A percentile compares a stretch with the other conserved stretches of the same genome.
Evolutionary conservation across 2,797 vertebrate species (phyloP).

Genomic region (Muscicapa striata): DNA sequence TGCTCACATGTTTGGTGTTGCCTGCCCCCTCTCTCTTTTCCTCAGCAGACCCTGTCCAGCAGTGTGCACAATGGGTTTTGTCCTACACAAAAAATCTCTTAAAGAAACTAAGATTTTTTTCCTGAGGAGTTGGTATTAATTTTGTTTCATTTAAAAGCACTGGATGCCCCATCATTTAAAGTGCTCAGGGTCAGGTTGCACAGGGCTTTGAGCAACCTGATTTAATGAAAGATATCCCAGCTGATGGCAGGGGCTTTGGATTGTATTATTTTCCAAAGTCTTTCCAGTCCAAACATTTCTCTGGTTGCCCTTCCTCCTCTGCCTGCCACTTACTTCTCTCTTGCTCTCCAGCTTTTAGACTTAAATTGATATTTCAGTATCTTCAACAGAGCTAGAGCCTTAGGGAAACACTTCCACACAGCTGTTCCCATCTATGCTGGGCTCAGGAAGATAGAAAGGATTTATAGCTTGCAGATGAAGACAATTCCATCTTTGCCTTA

Average conservation of each 20-base stretch:
- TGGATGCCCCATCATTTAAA: background rate
- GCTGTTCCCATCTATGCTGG: background rate
- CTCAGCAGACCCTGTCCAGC: background rate
- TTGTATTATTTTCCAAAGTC: background rate
- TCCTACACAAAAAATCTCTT: background rate
- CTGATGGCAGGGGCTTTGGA: background rate
- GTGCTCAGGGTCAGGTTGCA: background rate
- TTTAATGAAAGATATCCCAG: background rate
- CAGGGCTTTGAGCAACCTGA: background rate
- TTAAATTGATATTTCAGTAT: background rate
- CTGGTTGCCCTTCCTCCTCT: background rate
- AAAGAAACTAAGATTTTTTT: background rate
- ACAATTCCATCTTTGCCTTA: background rate
- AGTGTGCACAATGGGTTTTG: fast-evolving
- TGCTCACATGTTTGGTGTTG: background rate
- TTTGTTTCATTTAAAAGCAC: background rate
- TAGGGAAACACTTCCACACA: background rate
- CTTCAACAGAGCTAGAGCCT: background rate
- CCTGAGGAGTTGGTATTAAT: background rate
- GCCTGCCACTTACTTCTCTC: background rate
- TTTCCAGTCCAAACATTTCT: background rate
- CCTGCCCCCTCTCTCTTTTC: background rate
- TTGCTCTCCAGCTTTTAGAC: background rate
- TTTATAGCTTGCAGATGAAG: constrained; percentile 24
- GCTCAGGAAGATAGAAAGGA: background rate